These are phyloP conservation scores for Eubasilissa regina DNA, from an alignment of 1,140 invertebrate genomes.

Conservation along the genomic window DNA sequence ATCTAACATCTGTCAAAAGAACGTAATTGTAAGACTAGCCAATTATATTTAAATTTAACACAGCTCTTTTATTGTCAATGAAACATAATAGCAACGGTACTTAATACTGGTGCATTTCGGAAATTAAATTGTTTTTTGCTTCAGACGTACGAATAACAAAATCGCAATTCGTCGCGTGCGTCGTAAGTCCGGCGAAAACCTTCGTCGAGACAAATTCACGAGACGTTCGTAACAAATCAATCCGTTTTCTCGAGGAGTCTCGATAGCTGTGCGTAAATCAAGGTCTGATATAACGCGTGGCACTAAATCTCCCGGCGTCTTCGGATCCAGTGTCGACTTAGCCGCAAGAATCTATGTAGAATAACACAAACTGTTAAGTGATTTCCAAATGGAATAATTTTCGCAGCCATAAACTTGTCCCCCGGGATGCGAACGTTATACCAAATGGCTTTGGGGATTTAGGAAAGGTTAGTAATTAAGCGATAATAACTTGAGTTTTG, in stretches of 20 bases:
- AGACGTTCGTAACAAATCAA: conserved; percentile 15
- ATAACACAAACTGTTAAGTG: conserved; percentile 45
- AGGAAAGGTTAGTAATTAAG: conserved; percentile 45
- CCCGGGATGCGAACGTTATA: conserved; percentile 22
- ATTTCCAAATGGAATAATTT: conserved; percentile 56
- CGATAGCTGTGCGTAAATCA: conserved; percentile 5
- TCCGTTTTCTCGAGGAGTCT: background rate
- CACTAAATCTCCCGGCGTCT: conserved; percentile 32
- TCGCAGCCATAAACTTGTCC: conserved; percentile 50
- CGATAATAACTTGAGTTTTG: conserved; percentile 10
- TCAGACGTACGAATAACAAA: too few relatives aligned
- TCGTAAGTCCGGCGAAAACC: conserved; percentile 11
- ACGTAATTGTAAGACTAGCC: too few relatives aligned
- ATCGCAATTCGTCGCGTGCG: background rate
- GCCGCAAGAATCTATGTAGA: conserved; percentile 33
- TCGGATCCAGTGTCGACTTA: conserved; percentile 33
- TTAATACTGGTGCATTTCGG: too few relatives aligned
- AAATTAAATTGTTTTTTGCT: too few relatives aligned
- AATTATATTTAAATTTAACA: too few relatives aligned
- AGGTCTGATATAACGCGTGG: conserved; percentile 17
- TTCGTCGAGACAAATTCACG: background rate
- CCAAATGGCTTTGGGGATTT: conserved; percentile 51
- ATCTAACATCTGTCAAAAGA: too few relatives aligned
- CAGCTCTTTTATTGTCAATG: too few relatives aligned
- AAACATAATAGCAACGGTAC: too few relatives aligned